Percentiles rank a stretch among this genome's conserved stretches.
Evolutionary conservation across 2,113 vertebrate species (phyloP).

Genomic region (Natator depressus): DNA sequence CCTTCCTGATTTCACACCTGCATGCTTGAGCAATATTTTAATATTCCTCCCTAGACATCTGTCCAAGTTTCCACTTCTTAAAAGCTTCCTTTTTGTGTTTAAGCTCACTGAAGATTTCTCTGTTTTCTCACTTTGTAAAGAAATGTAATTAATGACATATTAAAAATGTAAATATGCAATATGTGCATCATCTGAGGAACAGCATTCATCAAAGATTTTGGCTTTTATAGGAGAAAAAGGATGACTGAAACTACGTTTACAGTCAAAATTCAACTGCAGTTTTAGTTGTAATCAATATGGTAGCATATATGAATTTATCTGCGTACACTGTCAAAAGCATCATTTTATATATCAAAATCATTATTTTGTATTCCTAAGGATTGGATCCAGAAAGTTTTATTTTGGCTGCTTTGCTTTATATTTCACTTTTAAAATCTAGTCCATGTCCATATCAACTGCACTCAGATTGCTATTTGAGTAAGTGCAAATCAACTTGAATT

Average conservation of each 20-base stretch:
- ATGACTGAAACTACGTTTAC: background rate
- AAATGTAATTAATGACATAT: no score
- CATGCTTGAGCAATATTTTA: no score
- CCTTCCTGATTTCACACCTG: no score
- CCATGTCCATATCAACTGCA: conserved; percentile 40
- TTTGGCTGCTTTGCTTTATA: conserved; percentile 4
- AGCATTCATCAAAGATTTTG: background rate
- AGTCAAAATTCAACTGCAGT: conserved; percentile 35
- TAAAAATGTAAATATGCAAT: background rate
- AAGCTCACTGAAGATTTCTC: no score
- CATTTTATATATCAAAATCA: background rate
- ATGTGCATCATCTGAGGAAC: background rate
- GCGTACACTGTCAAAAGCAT: conserved; percentile 46
- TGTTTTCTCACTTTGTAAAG: background rate
- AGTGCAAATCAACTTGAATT: conserved; percentile 56
- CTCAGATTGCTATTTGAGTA: conserved; percentile 43
- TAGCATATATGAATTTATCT: conserved; percentile 29
- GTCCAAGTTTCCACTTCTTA: no score
- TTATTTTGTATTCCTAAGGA: background rate
- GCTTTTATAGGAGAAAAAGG: background rate
- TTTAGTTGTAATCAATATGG: conserved; percentile 38
- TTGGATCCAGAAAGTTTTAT: conserved; percentile 45
- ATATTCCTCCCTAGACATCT: no score
- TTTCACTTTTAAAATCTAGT: conserved; percentile 44
- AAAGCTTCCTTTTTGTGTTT: no score